Evolutionary conservation across 2,113 vertebrate genomes (phyloP), one percentile per base, ranked within the genome.

Genomic region (Emberiza fucata): DNA sequence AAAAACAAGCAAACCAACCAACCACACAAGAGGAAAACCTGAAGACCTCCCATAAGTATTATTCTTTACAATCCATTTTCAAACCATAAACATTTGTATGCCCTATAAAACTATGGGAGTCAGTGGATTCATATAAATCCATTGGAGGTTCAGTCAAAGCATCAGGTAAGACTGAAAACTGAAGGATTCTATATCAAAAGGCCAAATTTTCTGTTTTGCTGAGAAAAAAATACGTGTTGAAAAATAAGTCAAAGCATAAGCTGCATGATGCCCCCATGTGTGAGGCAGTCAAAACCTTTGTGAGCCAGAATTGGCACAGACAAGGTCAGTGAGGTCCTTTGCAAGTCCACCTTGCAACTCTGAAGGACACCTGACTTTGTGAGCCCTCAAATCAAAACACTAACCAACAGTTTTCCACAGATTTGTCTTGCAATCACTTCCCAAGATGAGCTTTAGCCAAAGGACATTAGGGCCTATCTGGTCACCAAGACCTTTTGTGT

Each of bases 221-320:
- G 25, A 73, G 28, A 73, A 81, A 53, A 53, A 78, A 70, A 57
- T 4, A 42, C 25, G 2, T 5, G 2, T 39, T 66, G 10, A 69
- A 88, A 82, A 93, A 1, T 25, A 53, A 65, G n/a, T 44, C 29
- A 77, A 78, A 77, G 29, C 6, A 17, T 19, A 37, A 70, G 24
- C 23, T 63, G 33, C 21, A 18, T 3, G 13, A 77, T 66, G 25
- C 14, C 37, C 37, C 31, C 40, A 40, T 0, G 1, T 3, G 12
- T 37, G 53, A 89, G n/a, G 17, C 29, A 84, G 50, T 29, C 23
- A 86, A 57, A 88, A 45, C 23, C 9, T 59, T 11, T 54, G 45
- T 21, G 63, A 70, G 25, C n/a, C 76, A 77, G 61, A 83, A 54
- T 1, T 39, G 22, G 42, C 59, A 11, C 0, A 42, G 64, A 56